Evolutionary conservation across 2,797 vertebrate species (phyloP).

Genomic region (Gymnopithys bicolor): DNA sequence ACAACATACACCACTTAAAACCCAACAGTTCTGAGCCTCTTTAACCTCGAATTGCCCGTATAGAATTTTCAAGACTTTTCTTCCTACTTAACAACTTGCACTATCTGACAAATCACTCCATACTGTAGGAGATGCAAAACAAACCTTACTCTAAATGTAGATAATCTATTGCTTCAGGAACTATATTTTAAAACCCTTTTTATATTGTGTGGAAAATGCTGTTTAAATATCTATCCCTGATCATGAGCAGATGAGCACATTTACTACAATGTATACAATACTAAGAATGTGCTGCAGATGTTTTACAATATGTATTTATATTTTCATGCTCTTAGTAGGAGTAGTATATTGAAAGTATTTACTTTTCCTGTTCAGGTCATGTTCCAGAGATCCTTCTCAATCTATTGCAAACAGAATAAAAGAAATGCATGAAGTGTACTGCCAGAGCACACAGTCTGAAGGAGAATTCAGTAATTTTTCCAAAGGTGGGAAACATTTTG

Average conservation of each 20-base stretch:
- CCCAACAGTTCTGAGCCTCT: background rate
- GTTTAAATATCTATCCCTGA: background rate
- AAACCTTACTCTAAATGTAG: background rate
- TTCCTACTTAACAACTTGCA: background rate
- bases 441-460: constrained; percentile 76
- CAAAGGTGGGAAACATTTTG: constrained; percentile 79
- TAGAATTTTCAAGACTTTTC: background rate
- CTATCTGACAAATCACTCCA: background rate
- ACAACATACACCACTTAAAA: background rate
- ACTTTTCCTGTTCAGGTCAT: constrained; percentile 76
- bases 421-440: constrained; percentile 88
- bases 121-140: background rate
- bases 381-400: constrained; percentile 89
- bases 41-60: background rate
- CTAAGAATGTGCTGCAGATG: too few species aligned
- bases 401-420: constrained; percentile 85
- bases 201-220: background rate
- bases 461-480: constrained; percentile 78
- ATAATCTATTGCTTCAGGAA: background rate
- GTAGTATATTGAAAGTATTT: background rate
- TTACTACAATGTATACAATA: rapidly evolving
- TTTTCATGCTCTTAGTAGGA: background rate
- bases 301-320: background rate
- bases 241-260: background rate
- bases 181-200: background rate